These are phyloP conservation scores for Chroicocephalus ridibundus DNA, from an alignment of 2,113 vertebrate genomes.

Conservation along the genomic window DNA sequence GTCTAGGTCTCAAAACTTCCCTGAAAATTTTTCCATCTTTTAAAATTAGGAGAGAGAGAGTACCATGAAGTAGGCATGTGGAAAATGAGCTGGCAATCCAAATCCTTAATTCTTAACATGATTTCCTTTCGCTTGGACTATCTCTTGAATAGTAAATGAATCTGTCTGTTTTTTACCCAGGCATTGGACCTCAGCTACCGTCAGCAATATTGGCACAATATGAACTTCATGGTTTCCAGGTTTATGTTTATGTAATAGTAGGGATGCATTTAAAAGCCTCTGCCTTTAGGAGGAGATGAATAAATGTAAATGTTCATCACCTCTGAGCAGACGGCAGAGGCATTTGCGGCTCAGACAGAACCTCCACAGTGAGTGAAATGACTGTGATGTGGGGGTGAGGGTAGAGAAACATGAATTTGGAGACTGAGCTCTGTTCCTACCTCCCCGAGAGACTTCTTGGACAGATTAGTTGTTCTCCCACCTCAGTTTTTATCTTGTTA, in stretches of 20 bases:
- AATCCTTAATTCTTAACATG: background rate
- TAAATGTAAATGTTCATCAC: background rate
- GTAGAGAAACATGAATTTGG: background rate
- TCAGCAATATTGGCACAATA: background rate
- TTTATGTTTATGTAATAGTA: conserved; percentile 24
- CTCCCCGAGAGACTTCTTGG: background rate
- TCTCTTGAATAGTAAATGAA: background rate
- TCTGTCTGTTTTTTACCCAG: background rate
- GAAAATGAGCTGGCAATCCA: background rate
- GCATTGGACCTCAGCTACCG: background rate
- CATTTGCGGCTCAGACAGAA: background rate
- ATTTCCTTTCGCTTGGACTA: background rate
- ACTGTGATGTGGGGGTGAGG: background rate
- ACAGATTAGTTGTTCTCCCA: background rate
- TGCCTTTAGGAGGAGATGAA: background rate
- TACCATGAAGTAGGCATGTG: background rate
- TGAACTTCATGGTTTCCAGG: background rate
- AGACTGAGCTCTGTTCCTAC: background rate
- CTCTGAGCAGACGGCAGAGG: background rate
- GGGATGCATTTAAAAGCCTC: background rate
- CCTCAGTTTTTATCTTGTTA: background rate
- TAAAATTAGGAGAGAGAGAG: background rate
- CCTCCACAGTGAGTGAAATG: background rate
- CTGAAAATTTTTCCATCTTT: background rate
- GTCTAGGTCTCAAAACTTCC: background rate